These are phyloP conservation scores for Trematomus loennbergii DNA, from an alignment of 2,113 vertebrate species.

Conservation along the genomic window DNA sequence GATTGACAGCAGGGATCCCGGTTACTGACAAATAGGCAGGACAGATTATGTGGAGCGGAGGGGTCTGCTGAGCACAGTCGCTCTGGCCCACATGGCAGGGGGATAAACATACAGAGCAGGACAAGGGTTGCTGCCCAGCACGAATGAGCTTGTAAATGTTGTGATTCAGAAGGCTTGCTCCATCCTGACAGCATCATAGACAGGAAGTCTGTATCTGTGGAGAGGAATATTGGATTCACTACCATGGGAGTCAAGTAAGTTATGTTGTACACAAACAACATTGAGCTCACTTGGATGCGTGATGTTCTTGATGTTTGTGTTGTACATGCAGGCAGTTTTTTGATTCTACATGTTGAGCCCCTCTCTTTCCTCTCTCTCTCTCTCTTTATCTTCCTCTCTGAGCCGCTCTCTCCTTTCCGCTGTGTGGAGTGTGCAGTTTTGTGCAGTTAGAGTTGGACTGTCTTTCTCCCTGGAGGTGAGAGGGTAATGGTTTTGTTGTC, in stretches of 20 bases:
- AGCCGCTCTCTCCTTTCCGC: slow-evolving; percentile 41
- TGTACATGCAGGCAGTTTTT: slow-evolving; percentile 13
- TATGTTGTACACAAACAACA: slow-evolving; percentile 40
- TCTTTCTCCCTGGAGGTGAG: slow-evolving; percentile 74
- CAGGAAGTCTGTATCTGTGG: slow-evolving; percentile 51
- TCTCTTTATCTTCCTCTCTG: slow-evolving; percentile 39
- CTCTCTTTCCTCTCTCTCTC: slow-evolving; percentile 22
- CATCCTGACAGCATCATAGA: slow-evolving; percentile 48
- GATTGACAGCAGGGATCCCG: slow-evolving; percentile 69
- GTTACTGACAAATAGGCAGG: slow-evolving; percentile 63
- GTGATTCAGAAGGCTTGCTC: slow-evolving; percentile 41
- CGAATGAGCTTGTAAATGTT: slow-evolving; percentile 49
- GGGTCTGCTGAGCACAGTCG: slow-evolving; percentile 49
- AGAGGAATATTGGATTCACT: slow-evolving; percentile 56
- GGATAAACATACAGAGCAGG: slow-evolving; percentile 57
- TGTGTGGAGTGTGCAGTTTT: slow-evolving; percentile 66
- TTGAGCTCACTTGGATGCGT: slow-evolving; percentile 18
- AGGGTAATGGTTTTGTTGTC: slow-evolving; percentile 79
- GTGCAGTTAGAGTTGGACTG: slow-evolving; percentile 64
- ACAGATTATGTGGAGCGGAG: slow-evolving; percentile 62
- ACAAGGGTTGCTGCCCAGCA: slow-evolving; percentile 25
- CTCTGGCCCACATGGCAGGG: slow-evolving; percentile 54
- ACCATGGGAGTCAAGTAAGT: slow-evolving; percentile 79
- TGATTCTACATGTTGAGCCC: slow-evolving; percentile 34
- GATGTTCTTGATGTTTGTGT: slow-evolving; percentile 13